These are phyloP conservation scores for Indicator maculatus DNA, from an alignment of 2,113 vertebrate species.

Conservation along the genomic window DNA sequence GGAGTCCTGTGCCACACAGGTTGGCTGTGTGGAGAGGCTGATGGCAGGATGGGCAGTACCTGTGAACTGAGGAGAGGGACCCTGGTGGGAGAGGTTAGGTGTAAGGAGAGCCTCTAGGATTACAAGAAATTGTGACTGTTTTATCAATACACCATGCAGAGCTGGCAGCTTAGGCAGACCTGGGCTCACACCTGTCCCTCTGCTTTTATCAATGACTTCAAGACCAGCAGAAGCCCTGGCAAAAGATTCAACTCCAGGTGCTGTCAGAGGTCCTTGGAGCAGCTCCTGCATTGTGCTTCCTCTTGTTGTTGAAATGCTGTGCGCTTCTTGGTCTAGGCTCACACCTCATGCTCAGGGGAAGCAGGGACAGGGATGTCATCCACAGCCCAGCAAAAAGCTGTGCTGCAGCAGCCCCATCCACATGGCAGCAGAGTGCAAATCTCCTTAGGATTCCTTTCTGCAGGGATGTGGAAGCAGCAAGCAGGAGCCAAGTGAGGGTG, in stretches of 20 bases:
- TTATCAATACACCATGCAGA: neutral
- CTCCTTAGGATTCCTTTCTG: neutral
- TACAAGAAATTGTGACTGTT: neutral
- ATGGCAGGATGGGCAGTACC: neutral
- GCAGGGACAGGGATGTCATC: neutral
- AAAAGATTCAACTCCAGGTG: neutral
- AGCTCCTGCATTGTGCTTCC: neutral
- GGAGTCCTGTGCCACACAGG: neutral
- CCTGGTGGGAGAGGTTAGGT: neutral
- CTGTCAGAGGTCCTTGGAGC: neutral
- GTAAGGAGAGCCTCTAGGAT: neutral
- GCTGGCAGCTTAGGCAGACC: neutral
- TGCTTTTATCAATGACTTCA: neutral
- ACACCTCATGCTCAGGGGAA: neutral
- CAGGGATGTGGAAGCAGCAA: neutral
- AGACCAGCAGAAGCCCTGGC: neutral
- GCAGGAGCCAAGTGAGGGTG: neutral
- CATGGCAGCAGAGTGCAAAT: neutral
- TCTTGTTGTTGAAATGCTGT: neutral
- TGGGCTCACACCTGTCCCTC: neutral
- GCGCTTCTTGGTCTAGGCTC: neutral
- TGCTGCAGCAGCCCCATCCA: neutral
- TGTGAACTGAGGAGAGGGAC: neutral
- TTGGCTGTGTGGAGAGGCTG: conserved; percentile 1
- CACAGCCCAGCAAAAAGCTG: neutral